These are phyloP conservation scores for Amphipoea oculea DNA, from an alignment of 2,888 invertebrate genomes.

Conservation along the genomic window DNA sequence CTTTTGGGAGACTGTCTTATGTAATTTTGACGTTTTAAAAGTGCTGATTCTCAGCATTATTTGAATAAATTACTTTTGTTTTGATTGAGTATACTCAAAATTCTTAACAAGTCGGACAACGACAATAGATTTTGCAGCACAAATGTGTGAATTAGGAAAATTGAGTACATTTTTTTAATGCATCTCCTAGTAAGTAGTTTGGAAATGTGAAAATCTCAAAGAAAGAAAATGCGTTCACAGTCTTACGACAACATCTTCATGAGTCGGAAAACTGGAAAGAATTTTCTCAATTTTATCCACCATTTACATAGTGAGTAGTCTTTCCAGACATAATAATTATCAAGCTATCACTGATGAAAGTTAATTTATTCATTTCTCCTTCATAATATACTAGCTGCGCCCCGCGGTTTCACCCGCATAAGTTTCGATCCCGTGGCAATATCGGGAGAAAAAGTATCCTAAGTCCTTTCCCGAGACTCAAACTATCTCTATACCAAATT, in stretches of 20 bases:
- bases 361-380: too few species aligned
- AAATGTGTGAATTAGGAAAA: background rate
- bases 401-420: too few species aligned
- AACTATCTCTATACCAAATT: too few species aligned
- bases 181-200: background rate
- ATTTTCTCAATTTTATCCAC: background rate
- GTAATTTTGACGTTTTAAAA: too few species aligned
- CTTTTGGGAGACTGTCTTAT: too few species aligned
- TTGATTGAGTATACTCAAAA: background rate
- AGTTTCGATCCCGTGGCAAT: too few species aligned
- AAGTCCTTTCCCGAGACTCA: too few species aligned
- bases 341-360: too few species aligned
- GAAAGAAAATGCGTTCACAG: background rate
- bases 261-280: background rate
- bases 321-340: background rate
- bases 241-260: background rate
- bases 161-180: background rate
- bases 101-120: background rate
- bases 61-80: background rate
- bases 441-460: too few species aligned
- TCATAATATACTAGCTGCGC: too few species aligned
- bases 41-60: too few species aligned
- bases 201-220: background rate
- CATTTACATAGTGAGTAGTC: background rate
- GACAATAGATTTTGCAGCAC: background rate